These are phyloP conservation scores for Nephila pilipes DNA, from an alignment of 1,140 invertebrate species.

Conservation along the genomic window DNA sequence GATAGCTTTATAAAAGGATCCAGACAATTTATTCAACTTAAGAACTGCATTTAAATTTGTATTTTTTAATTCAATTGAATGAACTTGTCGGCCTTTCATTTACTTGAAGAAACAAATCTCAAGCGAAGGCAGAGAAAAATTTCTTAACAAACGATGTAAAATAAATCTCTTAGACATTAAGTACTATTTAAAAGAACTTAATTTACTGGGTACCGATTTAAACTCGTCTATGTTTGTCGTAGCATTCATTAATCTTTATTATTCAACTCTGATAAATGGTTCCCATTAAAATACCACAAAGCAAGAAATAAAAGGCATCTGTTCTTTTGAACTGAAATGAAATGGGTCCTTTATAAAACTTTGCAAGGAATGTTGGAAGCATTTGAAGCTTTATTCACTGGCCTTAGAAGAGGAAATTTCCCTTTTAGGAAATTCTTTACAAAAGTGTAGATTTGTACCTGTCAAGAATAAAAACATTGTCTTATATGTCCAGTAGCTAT, in stretches of 20 bases:
- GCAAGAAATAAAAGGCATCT: not conserved
- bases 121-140: not conserved
- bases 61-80: constrained; percentile 38
- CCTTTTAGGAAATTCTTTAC: too few relatives aligned
- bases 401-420: too few relatives aligned
- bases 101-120: not conserved
- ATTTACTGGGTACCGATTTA: not conserved
- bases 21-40: not conserved
- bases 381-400: too few relatives aligned
- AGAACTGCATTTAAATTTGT: not conserved
- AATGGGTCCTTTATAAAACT: not conserved
- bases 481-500: too few relatives aligned
- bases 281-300: not conserved
- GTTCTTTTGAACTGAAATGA: not conserved
- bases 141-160: not conserved
- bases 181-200: not conserved
- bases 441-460: too few relatives aligned
- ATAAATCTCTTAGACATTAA: not conserved
- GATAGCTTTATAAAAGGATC: constrained; percentile 29
- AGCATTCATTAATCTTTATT: not conserved
- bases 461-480: too few relatives aligned
- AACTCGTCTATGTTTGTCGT: not conserved
- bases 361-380: not conserved
- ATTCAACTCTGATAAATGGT: not conserved
- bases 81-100: not conserved